A percentile compares a stretch with the other conserved stretches of the same genome.
Evolutionary conservation across 2,113 vertebrate genomes (phyloP).

Genomic region (Stegostoma tigrinum): DNA sequence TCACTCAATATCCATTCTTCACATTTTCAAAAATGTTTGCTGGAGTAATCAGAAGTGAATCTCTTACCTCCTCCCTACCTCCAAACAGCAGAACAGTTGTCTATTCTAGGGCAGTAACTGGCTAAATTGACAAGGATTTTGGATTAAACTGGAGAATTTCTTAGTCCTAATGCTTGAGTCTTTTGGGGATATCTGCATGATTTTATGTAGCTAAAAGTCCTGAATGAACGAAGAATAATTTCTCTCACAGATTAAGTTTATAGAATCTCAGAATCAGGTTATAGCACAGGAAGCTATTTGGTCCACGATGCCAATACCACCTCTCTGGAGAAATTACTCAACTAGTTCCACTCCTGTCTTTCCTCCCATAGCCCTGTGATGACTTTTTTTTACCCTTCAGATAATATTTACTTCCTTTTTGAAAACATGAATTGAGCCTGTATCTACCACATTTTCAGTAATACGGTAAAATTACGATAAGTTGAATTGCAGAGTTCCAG

Average conservation of each 20-base stretch:
- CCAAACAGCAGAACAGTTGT: background rate
- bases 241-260: no score
- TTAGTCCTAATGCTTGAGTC: background rate
- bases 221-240: background rate
- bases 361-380: no score
- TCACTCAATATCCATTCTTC: background rate
- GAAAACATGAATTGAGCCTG: no score
- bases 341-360: no score
- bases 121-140: background rate
- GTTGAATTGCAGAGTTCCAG: no score
- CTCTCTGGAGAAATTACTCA: no score
- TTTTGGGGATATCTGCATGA: background rate
- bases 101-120: background rate
- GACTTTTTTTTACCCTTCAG: background rate
- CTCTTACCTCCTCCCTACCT: background rate
- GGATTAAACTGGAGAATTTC: background rate
- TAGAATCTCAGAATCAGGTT: no score
- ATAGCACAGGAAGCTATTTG: no score
- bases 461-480: no score
- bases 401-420: background rate
- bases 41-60: background rate
- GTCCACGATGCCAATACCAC: no score
- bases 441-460: background rate
- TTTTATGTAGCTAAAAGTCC: background rate
- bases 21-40: background rate